Conservation (phyloP, 2,113 vertebrate genomes). For the Epinephelus fuscoguttatus region DNA sequence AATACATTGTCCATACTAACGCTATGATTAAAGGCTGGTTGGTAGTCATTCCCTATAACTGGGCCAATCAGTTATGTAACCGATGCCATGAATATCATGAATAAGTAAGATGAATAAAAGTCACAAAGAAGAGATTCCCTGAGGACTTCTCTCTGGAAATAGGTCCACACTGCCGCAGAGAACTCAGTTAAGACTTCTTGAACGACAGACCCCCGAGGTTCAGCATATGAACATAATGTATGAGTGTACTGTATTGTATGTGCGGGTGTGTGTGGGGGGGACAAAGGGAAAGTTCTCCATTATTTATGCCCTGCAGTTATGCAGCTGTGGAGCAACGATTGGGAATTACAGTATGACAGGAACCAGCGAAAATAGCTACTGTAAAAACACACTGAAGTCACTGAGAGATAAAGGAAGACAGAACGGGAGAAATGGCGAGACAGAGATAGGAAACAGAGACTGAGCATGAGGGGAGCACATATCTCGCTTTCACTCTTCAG, state of each 20-base stretch:
- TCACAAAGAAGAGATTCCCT: slow-evolving; percentile 53
- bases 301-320: slow-evolving; percentile 69
- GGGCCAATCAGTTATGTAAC: slow-evolving; percentile 64
- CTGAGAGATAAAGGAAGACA: slow-evolving; percentile 18
- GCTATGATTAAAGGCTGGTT: slow-evolving; percentile 17
- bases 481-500: slow-evolving; percentile 10
- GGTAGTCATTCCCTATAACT: slow-evolving; percentile 48
- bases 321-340: slow-evolving; percentile 56
- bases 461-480: neutral
- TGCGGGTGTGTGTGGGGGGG: slow-evolving; percentile 17
- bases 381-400: slow-evolving; percentile 23
- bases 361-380: slow-evolving; percentile 40
- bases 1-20: slow-evolving; percentile 11
- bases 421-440: slow-evolving; percentile 10
- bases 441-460: neutral
- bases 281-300: slow-evolving; percentile 57
- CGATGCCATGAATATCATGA: slow-evolving; percentile 67
- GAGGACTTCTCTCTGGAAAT: slow-evolving; percentile 57
- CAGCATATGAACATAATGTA: slow-evolving; percentile 19
- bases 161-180: slow-evolving; percentile 25
- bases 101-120: slow-evolving; percentile 60
- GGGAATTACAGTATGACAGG: slow-evolving; percentile 59
- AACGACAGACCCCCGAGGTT: slow-evolving; percentile 45
- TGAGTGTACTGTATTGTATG: slow-evolving; percentile 27
- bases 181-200: slow-evolving; percentile 42